Evolutionary conservation across 2,113 vertebrate species (phyloP).

Genomic region (Pogonocichla stellata): DNA sequence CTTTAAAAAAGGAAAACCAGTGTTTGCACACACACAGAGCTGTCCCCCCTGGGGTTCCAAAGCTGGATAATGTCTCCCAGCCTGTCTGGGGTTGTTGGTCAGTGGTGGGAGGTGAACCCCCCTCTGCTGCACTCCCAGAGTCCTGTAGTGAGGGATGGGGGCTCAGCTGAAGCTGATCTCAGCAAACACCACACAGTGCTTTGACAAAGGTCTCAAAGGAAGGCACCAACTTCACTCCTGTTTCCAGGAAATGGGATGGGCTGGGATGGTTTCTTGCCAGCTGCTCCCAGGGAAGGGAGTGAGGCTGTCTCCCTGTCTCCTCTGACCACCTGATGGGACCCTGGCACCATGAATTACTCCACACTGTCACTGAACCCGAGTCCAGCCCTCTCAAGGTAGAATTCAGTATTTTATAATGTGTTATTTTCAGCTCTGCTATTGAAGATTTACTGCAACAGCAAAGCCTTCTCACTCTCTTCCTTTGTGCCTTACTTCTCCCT

Average conservation of each 20-base stretch:
- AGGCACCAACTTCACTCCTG: background rate
- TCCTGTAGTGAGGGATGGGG: background rate
- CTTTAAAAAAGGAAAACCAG: background rate
- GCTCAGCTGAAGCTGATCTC: background rate
- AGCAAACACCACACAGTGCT: accelerated
- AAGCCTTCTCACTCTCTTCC: background rate
- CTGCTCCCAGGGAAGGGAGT: background rate
- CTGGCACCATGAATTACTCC: background rate
- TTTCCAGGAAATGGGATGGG: accelerated
- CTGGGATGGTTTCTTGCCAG: background rate
- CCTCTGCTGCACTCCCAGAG: background rate
- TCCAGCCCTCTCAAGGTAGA: background rate
- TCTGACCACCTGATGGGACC: background rate
- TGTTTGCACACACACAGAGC: background rate
- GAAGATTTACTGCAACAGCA: conserved; percentile 10
- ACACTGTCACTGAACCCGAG: background rate
- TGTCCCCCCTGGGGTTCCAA: accelerated
- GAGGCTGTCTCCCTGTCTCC: background rate
- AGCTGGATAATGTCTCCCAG: background rate
- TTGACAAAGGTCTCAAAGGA: background rate
- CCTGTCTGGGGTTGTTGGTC: background rate
- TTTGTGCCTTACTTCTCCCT: conserved; percentile 36
- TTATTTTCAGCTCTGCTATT: conserved; percentile 15
- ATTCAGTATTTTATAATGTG: background rate
- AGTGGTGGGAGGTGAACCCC: background rate